These are phyloP conservation scores for Prosapia bicincta DNA, from an alignment of 2,888 invertebrate genomes.

Conservation along the genomic window DNA sequence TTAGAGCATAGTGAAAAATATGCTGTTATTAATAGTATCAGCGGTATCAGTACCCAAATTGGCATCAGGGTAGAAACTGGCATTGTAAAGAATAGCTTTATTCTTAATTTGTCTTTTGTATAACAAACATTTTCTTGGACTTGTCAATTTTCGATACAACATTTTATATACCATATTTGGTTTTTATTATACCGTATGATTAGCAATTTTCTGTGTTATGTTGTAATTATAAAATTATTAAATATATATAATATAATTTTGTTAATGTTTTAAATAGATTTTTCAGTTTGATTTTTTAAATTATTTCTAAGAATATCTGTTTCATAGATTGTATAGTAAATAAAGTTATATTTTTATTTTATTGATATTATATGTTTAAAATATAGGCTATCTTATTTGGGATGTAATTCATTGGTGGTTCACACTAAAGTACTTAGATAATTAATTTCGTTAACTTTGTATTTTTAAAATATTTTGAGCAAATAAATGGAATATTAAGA, in stretches of 20 bases:
- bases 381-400: neutral
- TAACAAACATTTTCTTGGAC: slow-evolving; percentile 11
- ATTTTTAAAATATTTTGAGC: neutral
- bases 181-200: neutral
- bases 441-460: neutral
- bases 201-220: neutral
- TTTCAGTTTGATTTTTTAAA: neutral
- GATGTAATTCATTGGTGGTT: neutral
- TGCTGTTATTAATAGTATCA: too few species aligned
- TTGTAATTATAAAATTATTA: neutral
- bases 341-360: neutral
- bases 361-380: neutral
- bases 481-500: too few species aligned
- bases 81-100: too few species aligned
- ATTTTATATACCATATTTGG: neutral
- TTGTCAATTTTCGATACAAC: slow-evolving; percentile 22
- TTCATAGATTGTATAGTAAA: neutral
- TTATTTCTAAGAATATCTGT: neutral
- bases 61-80: too few species aligned
- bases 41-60: too few species aligned
- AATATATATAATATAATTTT: neutral
- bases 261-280: neutral
- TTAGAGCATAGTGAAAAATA: too few species aligned
- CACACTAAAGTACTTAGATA: neutral
- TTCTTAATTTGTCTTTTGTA: neutral